phyloP scores from a whole-genome alignment of 2,797 vertebrate species.

The Acridotheres tristis region DNA sequence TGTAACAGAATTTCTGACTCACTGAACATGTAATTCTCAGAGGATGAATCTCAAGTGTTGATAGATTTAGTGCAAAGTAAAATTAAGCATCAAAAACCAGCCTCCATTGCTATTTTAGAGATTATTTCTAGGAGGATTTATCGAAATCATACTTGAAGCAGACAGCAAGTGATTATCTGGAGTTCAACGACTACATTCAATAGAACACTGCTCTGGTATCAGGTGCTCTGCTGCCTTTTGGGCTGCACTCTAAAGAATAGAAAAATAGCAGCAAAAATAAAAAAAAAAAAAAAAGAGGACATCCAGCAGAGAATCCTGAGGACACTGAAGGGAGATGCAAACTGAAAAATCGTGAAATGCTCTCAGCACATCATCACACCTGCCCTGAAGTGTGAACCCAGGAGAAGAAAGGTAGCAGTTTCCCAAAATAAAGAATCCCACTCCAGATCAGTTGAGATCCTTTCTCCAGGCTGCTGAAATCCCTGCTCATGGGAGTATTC shows the following conservation, averaged over 20 bases:
- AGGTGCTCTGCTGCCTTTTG: neutral
- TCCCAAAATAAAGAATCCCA: neutral
- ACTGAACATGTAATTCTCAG: neutral
- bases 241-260: neutral
- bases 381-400: neutral
- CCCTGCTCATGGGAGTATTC: neutral
- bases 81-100: slow-evolving; percentile 3
- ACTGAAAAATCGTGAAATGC: neutral
- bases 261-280: neutral
- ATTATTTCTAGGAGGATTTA: slow-evolving; percentile 34
- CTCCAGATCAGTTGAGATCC: neutral
- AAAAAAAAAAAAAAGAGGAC: neutral
- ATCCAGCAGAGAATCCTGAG: neutral
- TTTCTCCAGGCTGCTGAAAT: neutral
- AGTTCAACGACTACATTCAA: neutral
- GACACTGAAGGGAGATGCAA: neutral
- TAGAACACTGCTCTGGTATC: neutral
- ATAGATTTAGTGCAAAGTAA: slow-evolving; percentile 25
- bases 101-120: neutral
- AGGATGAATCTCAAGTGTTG: neutral
- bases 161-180: neutral
- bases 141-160: neutral
- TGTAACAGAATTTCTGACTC: slow-evolving; percentile 6
- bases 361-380: neutral
- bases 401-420: neutral